A percentile compares a stretch with the other conserved stretches of the same genome.
Evolutionary conservation across 2,888 invertebrate genomes (phyloP).

Genomic region (Latrodectus elegans): DNA sequence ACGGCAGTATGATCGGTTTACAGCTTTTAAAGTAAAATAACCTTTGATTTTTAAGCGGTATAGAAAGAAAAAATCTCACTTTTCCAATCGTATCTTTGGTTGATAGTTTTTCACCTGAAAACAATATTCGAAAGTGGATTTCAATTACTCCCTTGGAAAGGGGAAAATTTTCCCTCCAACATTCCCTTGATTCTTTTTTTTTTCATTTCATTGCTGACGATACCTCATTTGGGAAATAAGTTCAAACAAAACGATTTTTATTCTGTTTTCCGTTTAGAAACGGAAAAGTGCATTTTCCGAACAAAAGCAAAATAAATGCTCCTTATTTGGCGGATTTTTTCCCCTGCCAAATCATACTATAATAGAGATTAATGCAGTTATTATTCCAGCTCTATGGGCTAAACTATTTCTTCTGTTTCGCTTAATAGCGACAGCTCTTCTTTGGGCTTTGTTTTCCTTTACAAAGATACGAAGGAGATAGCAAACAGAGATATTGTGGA

Average conservation of each 20-base stretch:
- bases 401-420: slow-evolving; percentile 55
- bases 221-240: slow-evolving; percentile 55
- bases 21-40: neutral
- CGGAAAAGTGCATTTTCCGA: neutral
- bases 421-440: slow-evolving; percentile 66
- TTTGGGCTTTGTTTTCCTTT: slow-evolving; percentile 18
- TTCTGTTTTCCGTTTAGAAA: slow-evolving; percentile 10
- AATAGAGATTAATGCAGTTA: slow-evolving; percentile 68
- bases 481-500: slow-evolving; percentile 48
- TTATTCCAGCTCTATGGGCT: slow-evolving; percentile 45
- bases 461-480: slow-evolving; percentile 35
- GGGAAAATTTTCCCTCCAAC: slow-evolving; percentile 56
- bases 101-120: slow-evolving; percentile 55
- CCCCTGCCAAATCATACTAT: slow-evolving; percentile 62
- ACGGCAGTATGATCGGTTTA: neutral
- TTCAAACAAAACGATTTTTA: slow-evolving; percentile 54
- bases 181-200: slow-evolving; percentile 14
- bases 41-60: neutral
- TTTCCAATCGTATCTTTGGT: slow-evolving; percentile 44
- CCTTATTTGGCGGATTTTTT: slow-evolving; percentile 51
- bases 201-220: slow-evolving; percentile 12
- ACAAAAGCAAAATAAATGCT: slow-evolving; percentile 62
- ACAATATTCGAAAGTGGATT: slow-evolving; percentile 67
- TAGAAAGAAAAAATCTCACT: neutral
- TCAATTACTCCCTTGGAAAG: slow-evolving; percentile 56